Percentiles rank a stretch among this genome's conserved stretches.
These are phyloP conservation scores for Porites rus DNA, from an alignment of 92 coral and sea anemone genomes.

Conservation along the genomic window DNA sequence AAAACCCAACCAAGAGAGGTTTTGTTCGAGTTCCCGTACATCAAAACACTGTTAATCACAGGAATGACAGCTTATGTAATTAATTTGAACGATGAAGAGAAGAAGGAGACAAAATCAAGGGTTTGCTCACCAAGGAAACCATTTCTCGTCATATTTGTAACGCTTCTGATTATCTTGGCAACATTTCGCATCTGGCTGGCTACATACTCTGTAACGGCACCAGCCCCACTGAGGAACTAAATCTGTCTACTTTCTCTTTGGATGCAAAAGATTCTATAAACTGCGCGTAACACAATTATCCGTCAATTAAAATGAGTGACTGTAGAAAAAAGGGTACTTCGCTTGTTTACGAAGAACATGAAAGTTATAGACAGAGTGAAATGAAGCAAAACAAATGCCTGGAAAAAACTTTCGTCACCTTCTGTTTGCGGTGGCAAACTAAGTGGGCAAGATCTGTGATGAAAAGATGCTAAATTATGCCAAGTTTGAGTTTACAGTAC, in stretches of 20 bases:
- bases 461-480: no score
- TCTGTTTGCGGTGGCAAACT: no score
- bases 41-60: not conserved
- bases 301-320: no score
- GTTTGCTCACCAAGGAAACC: not conserved
- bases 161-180: slow-evolving; percentile 18
- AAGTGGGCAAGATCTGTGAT: no score
- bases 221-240: not conserved
- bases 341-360: no score
- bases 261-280: no score
- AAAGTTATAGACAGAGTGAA: no score
- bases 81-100: not conserved
- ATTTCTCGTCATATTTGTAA: slow-evolving; percentile 1
- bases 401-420: no score
- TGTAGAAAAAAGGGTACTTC: no score
- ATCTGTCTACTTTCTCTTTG: not conserved
- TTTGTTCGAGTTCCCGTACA: not conserved
- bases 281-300: no score
- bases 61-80: slow-evolving; percentile 36
- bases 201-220: slow-evolving; percentile 14
- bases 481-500: no score
- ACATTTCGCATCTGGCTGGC: slow-evolving; percentile 31
- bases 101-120: slow-evolving; percentile 4
- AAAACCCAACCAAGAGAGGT: not conserved
- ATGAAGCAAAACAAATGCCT: no score